Conservation (phyloP, 2,888 invertebrate genomes). For the Scotopteryx bipunctaria region DNA sequence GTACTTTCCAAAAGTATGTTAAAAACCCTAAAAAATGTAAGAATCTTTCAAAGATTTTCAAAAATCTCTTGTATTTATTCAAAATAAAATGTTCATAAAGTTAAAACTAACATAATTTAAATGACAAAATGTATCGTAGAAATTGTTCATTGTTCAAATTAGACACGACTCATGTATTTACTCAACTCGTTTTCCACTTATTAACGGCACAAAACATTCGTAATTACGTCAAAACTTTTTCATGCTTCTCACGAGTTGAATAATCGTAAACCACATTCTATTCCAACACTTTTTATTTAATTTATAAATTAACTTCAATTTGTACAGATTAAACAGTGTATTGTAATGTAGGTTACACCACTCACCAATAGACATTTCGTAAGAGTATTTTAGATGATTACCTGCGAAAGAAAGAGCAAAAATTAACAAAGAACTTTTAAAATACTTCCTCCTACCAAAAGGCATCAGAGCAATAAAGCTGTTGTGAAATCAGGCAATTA, state of each 20-base stretch:
- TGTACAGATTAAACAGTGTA: neutral
- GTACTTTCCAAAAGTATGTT: no score
- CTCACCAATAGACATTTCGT: conserved; percentile 27
- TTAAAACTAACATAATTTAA: no score
- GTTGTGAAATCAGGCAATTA: neutral
- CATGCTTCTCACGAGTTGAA: conserved; percentile 40
- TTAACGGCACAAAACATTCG: neutral
- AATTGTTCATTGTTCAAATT: no score
- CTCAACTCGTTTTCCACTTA: no score
- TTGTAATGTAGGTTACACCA: conserved; percentile 15
- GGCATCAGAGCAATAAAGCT: neutral
- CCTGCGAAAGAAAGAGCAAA: conserved; percentile 41
- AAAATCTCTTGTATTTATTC: no score
- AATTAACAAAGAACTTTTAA: conserved; percentile 23
- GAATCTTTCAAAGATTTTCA: no score
- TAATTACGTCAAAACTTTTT: conserved; percentile 21
- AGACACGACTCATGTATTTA: no score
- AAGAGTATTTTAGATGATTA: conserved; percentile 30
- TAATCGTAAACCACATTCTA: conserved; percentile 34
- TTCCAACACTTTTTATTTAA: conserved; percentile 29
- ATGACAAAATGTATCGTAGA: no score
- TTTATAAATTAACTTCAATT: conserved; percentile 10
- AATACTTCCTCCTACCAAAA: conserved; percentile 7
- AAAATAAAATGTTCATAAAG: no score
- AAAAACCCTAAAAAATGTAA: no score